Conservation (phyloP, 2,888 invertebrate species). For the Chromoteleia sp. region DNA sequence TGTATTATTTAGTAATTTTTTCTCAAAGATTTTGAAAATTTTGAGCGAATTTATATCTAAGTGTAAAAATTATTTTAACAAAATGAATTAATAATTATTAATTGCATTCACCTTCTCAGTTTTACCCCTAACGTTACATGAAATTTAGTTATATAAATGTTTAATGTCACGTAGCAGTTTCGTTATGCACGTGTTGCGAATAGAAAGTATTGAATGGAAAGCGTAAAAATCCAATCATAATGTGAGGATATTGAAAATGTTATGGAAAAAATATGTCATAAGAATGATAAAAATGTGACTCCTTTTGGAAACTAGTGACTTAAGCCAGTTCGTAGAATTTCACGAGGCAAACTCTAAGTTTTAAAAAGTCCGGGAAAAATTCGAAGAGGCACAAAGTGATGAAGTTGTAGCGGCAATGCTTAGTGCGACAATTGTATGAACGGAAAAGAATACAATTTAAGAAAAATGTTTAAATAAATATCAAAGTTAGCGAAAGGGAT, state of each 20-base stretch:
- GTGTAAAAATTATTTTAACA: too few relatives aligned
- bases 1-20: too few relatives aligned
- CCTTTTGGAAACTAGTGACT: conserved; percentile 30
- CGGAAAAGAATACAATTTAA: conserved; percentile 14
- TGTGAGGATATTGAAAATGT: conserved; percentile 64
- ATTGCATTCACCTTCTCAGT: neutral
- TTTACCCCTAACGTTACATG: conserved; percentile 15
- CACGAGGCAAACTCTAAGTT: conserved; percentile 10
- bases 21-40: too few relatives aligned
- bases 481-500: conserved; percentile 15
- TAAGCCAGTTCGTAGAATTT: conserved; percentile 22
- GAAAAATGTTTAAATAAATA: conserved; percentile 42
- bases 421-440: conserved; percentile 12
- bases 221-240: conserved; percentile 62
- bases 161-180: conserved; percentile 63
- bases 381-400: neutral
- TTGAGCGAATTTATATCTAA: too few relatives aligned
- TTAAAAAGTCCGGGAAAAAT: neutral
- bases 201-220: conserved; percentile 40
- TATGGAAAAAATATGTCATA: conserved; percentile 43
- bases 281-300: conserved; percentile 33
- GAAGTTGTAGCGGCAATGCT: neutral
- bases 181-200: conserved; percentile 52
- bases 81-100: neutral
- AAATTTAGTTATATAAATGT: conserved; percentile 50